Evolutionary conservation across 2,888 invertebrate species (phyloP).

Genomic region (Tenthredo notha): DNA sequence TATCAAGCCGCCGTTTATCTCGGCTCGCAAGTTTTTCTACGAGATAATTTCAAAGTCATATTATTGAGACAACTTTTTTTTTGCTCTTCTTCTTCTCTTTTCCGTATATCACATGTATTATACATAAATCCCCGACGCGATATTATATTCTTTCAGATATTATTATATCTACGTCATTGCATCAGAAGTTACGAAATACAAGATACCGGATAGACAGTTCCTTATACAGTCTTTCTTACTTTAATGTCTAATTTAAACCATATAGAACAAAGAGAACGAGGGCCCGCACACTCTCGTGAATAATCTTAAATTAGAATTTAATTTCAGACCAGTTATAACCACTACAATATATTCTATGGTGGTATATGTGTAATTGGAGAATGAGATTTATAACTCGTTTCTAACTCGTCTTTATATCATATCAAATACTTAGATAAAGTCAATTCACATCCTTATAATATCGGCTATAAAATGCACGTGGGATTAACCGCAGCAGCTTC

Average conservation of each 20-base stretch:
- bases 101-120: not conserved
- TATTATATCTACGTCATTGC: not conserved
- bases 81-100: not conserved
- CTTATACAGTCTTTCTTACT: not conserved
- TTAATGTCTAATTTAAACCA: not conserved
- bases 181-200: conserved; percentile 17
- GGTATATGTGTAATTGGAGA: not conserved
- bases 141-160: not conserved
- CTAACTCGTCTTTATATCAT: not conserved
- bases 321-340: conserved; percentile 54
- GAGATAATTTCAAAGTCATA: not conserved
- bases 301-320: conserved; percentile 61
- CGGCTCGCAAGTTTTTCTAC: not conserved
- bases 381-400: not conserved
- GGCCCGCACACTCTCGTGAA: conserved; percentile 57
- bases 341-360: not conserved
- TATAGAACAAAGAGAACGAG: conserved; percentile 42
- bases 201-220: conserved; percentile 8
- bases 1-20: not conserved
- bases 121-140: not conserved
- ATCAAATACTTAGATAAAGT: not conserved
- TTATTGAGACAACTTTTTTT: not conserved
- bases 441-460: not conserved
- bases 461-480: not conserved
- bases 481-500: not conserved